phyloP scores from a whole-genome alignment of 35 echinoderm and acorn worm species.

The Apostichopus japonicus region DNA sequence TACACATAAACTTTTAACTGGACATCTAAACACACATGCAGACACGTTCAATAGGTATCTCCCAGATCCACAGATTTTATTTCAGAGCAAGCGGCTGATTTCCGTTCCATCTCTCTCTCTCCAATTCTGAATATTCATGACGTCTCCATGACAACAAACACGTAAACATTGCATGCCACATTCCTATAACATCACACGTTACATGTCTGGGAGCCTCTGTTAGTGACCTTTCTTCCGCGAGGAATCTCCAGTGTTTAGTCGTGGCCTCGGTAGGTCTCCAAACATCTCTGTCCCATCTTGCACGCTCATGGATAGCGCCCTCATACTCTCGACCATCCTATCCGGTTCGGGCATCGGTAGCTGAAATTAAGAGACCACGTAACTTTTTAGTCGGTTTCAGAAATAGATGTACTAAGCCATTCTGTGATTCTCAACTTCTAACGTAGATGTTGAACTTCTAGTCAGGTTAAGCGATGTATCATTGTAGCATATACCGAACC shows the following conservation, averaged over 20 bases:
- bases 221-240: slow-evolving; percentile 49
- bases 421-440: too few species aligned
- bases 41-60: too few species aligned
- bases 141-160: background rate
- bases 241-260: slow-evolving; percentile 85
- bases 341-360: slow-evolving; percentile 94
- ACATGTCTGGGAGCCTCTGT: background rate
- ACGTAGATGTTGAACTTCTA: too few species aligned
- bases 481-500: too few species aligned
- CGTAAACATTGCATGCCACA: background rate
- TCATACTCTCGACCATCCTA: slow-evolving; percentile 95
- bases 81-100: too few species aligned
- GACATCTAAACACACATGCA: too few species aligned
- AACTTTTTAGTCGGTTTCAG: background rate
- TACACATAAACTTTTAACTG: too few species aligned
- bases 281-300: slow-evolving; percentile 98
- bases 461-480: too few species aligned
- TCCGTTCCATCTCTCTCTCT: too few species aligned
- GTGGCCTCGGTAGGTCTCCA: slow-evolving; percentile 90
- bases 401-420: background rate
- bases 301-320: slow-evolving; percentile 88
- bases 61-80: too few species aligned
- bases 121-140: too few species aligned
- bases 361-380: slow-evolving; percentile 15
- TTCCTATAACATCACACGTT: background rate